Conservation (phyloP, 2,888 invertebrate genomes). For the Rotaria macrura region DNA sequence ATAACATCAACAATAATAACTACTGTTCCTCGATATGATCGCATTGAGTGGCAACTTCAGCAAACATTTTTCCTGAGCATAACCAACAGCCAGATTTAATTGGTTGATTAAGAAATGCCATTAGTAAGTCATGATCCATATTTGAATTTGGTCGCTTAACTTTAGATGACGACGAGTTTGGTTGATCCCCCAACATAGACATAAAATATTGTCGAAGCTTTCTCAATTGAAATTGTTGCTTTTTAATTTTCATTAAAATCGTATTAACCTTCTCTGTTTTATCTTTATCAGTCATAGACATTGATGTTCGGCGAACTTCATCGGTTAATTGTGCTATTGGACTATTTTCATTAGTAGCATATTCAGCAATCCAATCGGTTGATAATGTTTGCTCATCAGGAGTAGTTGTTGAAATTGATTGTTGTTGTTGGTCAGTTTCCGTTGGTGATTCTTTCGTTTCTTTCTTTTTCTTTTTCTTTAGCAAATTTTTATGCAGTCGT, state of each 20-base stretch:
- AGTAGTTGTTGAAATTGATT: background rate
- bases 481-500: background rate
- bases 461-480: background rate
- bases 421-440: background rate
- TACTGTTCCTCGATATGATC: background rate
- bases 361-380: background rate
- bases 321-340: background rate
- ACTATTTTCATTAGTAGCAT: background rate
- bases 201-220: background rate
- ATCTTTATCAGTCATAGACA: background rate
- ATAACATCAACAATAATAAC: background rate
- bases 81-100: background rate
- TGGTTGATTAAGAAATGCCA: background rate
- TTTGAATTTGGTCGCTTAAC: background rate
- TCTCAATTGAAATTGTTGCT: background rate
- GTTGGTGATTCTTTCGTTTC: background rate
- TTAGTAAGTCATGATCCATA: background rate
- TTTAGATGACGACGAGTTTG: background rate
- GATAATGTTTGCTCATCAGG: background rate
- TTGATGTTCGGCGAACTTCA: background rate
- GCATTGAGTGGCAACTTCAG: background rate
- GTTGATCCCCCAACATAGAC: background rate
- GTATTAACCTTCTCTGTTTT: background rate
- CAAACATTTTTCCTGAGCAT: conserved; percentile 18
- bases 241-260: background rate